Conservation (phyloP, 2,888 invertebrate genomes). For the Petrolisthes cinctipes region DNA sequence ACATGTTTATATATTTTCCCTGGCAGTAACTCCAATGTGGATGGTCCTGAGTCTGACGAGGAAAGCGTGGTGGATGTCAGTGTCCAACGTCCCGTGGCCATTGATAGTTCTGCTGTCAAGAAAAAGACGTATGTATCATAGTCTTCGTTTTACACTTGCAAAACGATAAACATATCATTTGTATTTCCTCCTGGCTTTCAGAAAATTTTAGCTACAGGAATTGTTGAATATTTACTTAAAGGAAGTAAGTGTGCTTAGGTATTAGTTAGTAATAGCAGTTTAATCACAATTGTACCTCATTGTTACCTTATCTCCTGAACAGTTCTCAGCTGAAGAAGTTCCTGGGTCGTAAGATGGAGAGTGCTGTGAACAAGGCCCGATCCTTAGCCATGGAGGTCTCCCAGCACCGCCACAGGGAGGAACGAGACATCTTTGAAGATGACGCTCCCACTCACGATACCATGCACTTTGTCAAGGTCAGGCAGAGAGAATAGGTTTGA, state of each 20-base stretch:
- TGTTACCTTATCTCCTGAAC: neutral
- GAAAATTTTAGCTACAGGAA: neutral
- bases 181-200: neutral
- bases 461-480: conserved; percentile 64
- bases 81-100: conserved; percentile 74
- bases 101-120: conserved; percentile 72
- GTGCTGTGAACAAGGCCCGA: conserved; percentile 88
- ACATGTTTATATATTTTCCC: neutral
- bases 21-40: conserved; percentile 53
- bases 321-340: conserved; percentile 71
- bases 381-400: conserved; percentile 88
- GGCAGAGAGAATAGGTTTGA: neutral
- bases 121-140: conserved; percentile 69
- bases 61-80: conserved; percentile 76
- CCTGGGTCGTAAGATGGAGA: conserved; percentile 76
- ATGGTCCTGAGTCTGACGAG: conserved; percentile 81
- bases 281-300: no score
- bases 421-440: conserved; percentile 65
- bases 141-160: no score
- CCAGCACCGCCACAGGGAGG: conserved; percentile 75
- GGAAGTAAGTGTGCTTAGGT: conserved; percentile 17
- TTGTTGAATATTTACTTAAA: neutral
- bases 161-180: no score
- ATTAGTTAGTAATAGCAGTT: no score
- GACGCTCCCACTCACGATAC: conserved; percentile 65